Evolutionary conservation across 2,797 vertebrate genomes (phyloP), one percentile per base, ranked within the genome.

Genomic region (Channallabes apus): DNA sequence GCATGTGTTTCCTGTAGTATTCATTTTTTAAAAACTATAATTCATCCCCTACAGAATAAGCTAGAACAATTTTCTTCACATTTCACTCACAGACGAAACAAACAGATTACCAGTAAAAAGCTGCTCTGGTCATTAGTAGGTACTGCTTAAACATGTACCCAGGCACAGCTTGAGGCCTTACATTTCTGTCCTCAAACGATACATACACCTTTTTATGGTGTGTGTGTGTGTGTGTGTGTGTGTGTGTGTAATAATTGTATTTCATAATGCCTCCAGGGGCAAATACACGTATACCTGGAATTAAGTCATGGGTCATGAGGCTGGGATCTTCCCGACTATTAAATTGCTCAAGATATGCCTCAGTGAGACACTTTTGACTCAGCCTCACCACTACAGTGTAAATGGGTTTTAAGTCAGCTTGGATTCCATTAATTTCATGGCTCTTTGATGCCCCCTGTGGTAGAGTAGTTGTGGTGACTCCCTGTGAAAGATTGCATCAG

Each of bases 381-480:
- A 64, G 3, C 12, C n/a, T 77, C 17, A 29, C 20, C 62, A 54
- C 4, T 29, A 24, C 62, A 41, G 7, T 76, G 24, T 38, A 38
- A 14, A 32, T 59, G 6, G 9, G 24, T 61, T 61, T 78, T 78
- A 64, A 29, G 35, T 32, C 41, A 81, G 61, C n/a, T 22, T 81
- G n/a, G 61, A 3, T 46, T 62, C n/a, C 56, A 80, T 67, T 51
- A 32, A 27, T 29, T 81, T 54, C 15, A 67, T 67, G 41, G 41
- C 79, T 54, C 62, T 81, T 54, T 41, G 18, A 38, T 18, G 79
- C 54, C 79, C 62, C 38, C 62, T 81, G 79, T 67, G 5, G 62
- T 32, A 20, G n/a, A 54, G 17, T 51, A 67, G 7, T 80, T 18
- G 62, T 38, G 15, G 0, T 51, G 56, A 5, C 18, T 24, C 18